Base-by-base conservation (phyloP, 2,888 invertebrate species). In the Nomada flava region DNA sequence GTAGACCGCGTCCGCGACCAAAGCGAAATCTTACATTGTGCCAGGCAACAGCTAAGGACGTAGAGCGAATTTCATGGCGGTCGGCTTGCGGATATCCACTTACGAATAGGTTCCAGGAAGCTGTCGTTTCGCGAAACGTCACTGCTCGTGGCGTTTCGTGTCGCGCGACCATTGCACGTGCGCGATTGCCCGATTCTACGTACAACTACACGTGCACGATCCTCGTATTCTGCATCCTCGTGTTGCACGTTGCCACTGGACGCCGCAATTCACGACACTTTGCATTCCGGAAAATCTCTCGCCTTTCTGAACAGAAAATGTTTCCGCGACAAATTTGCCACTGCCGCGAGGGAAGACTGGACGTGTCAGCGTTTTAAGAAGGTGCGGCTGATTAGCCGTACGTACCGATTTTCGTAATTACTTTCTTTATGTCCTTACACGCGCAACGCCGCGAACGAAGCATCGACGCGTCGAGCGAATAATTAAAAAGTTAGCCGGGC, bases 211-310 rank as follows among this genome's bases (percentile, higher is more conserved):
- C 74, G 75, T 71, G 82, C 77, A 63, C 79, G 50, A 23, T 57
- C 42, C 52, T 64, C 29, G 73, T 53, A 62, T 74, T 82, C 52
- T 50, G 67, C 59, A 50, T 75, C 74, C 53, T 69, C 83, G 79
- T 53, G 74, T 80, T 89, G 83, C 88, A 80, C 55, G 69, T 63
- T 83, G 86, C 86, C 86, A 75, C 85, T 88, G 86, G 88, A 88
- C 88, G 83, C 84, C 81, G 85, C 77, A 72, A 84, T 81, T 47
- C 75, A 87, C 89, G 84, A 88, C 87, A 83, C 89, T 86, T 88
- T 88, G 91, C 91, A 91, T 92, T 92, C 91, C 87, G 90, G 87
- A 90, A 92, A 92, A 89, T 90, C 86, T 75, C 79, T 76, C 83
- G 60, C 55, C 84, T 82, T 82, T 79, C 74, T 26, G n/a, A 11